Conservation (phyloP, 2,113 vertebrate species). For the Triplophysa rosa region DNA sequence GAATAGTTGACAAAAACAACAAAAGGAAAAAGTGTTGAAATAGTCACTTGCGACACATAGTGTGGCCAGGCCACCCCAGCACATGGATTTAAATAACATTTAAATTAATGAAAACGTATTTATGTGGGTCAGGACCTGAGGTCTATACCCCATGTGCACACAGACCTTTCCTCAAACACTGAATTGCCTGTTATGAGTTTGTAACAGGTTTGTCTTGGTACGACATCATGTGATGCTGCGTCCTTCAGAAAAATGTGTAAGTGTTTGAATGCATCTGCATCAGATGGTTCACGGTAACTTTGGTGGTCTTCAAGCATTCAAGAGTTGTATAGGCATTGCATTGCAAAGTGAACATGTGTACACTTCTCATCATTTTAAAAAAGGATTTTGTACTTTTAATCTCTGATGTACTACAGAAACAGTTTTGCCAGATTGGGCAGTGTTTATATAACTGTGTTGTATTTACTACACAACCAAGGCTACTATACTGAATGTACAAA, state of each 20-base stretch:
- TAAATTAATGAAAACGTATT: not conserved
- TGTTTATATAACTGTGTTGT: not conserved
- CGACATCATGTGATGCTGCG: not conserved
- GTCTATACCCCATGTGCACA: not conserved
- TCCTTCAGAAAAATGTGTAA: not conserved
- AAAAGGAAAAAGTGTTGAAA: not conserved
- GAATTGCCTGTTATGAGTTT: not conserved
- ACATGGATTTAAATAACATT: not conserved
- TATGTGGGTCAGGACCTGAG: not conserved
- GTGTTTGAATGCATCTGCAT: constrained; percentile 16
- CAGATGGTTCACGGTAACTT: constrained; percentile 11
- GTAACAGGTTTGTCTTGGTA: not conserved
- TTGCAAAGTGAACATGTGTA: constrained; percentile 19
- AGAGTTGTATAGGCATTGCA: constrained; percentile 16
- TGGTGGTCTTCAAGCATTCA: constrained; percentile 15
- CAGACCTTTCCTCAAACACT: not conserved
- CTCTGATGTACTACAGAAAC: not conserved
- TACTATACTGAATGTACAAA: too few relatives aligned
- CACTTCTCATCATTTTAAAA: not conserved
- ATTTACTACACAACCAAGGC: too few relatives aligned
- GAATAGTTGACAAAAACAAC: not conserved
- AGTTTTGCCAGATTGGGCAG: not conserved
- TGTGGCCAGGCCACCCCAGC: not conserved
- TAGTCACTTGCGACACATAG: not conserved
- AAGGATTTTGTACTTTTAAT: not conserved